Evolutionary conservation across 2,113 vertebrate species (phyloP), one percentile per base, ranked within the genome.

Genomic region (Vombatus ursinus): DNA sequence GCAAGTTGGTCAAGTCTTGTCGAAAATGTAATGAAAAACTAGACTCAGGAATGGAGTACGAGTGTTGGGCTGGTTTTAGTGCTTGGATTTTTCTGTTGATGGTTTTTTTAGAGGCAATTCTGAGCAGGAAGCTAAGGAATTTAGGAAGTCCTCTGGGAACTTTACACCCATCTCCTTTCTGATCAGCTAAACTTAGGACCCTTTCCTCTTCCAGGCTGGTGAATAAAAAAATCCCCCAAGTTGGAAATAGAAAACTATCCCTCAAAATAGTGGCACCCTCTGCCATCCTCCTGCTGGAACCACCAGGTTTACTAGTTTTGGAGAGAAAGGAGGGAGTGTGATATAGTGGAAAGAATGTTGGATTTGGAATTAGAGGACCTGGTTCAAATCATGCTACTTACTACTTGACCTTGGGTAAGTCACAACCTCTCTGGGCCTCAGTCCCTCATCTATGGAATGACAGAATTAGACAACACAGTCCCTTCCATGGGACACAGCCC

Each of bases 41-140:
- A 3, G 24, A n/a, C 49, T n/a, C n/a, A 12, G 77, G 51, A 47
- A 48, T 31, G 68, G 89, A 54, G 7, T 5, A 24, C 51, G 51
- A 1, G 19, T 52, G 77, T 91, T 51, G 0, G 4, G 16, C 90
- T 84, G 37, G 54, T 50, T 37, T 23, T 48, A n/a, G 89, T 48
- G 90, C 24, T 31, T 8, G 3, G 91, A 2, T 50, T 44, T 31
- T 95, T 96, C 93, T 37, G 37, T 37, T 90, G 28, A 16, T 92
- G 51, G 0, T 5, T 92, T 95, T 48, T 44, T 94, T 31, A 0
- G 57, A 68, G 57, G 28, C 0, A 0, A 50, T 14, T 22, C 77
- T 52, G 11, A 10, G 1, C 3, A 8, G 12, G 47, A 52, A 50
- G 14, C 23, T 2, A 4, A 2, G 24, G 91, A 52, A 68, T 0